These are phyloP conservation scores for Saguinus midas DNA, from an alignment of 2,113 vertebrate species.

Conservation along the genomic window DNA sequence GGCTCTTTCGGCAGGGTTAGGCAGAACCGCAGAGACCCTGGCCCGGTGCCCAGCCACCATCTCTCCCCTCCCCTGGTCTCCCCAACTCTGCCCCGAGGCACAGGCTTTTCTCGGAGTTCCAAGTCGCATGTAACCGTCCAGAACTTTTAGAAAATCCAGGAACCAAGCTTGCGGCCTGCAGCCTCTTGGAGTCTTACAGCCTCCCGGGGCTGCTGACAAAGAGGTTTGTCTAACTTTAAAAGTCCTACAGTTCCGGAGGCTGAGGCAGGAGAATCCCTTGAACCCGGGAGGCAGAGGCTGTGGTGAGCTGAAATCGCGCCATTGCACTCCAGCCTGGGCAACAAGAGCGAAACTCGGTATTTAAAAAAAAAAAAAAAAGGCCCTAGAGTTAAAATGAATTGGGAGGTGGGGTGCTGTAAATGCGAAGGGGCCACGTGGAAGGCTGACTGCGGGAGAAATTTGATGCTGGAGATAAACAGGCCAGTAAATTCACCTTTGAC, in stretches of 20 bases:
- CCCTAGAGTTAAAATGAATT: slow-evolving; percentile 68
- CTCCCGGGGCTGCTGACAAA: slow-evolving; percentile 66
- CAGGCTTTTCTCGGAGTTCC: slow-evolving; percentile 62
- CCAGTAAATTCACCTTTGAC: slow-evolving; percentile 70
- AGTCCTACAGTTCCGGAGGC: slow-evolving; percentile 43
- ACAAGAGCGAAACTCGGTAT: too few relatives aligned
- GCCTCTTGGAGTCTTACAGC: slow-evolving; percentile 15
- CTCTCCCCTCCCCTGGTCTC: slow-evolving; percentile 25
- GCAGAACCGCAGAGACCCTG: slow-evolving; percentile 51
- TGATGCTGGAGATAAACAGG: slow-evolving; percentile 75
- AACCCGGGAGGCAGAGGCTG: too few relatives aligned
- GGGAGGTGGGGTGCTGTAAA: slow-evolving; percentile 40
- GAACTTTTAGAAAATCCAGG: slow-evolving; percentile 66
- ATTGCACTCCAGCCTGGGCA: too few relatives aligned
- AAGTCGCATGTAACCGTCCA: slow-evolving; percentile 37
- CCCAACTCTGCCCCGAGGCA: slow-evolving; percentile 31
- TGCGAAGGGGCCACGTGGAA: slow-evolving; percentile 24
- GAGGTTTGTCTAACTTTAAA: slow-evolving; percentile 75
- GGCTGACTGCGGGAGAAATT: slow-evolving; percentile 63
- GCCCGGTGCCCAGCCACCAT: slow-evolving; percentile 45
- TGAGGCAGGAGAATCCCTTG: too few relatives aligned
- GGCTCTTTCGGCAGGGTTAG: slow-evolving; percentile 68
- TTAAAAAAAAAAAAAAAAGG: not conserved
- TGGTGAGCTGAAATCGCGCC: too few relatives aligned
- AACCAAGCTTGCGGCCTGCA: not conserved